Evolutionary conservation across 2,113 vertebrate species (phyloP), one percentile per base, ranked within the genome.

Genomic region (Dicerorhinus sumatrensis): DNA sequence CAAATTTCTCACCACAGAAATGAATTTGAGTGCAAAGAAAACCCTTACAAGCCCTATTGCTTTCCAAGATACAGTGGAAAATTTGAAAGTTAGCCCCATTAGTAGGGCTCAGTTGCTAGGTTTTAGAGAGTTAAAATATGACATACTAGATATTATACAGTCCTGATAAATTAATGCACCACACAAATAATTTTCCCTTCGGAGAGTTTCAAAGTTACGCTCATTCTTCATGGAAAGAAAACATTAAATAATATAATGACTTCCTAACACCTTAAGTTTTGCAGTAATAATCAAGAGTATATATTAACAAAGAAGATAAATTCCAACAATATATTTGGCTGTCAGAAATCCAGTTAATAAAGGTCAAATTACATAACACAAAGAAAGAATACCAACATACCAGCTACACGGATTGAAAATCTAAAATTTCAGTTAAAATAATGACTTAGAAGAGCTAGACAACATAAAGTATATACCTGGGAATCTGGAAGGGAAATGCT

Each of bases 211-310:
- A 95, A 88, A 94, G 20, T 91, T 93, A 81, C 63, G 21, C 2
- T 67, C 69, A 87, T 73, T 90, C 33, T 91, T 88, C 63, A 80
- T 81, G 46, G 63, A 93, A 96, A 94, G 18, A 92, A 96, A 96
- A 80, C 12, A 81, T 76, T 58, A 90, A 86, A 76, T 87, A 97
- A 31, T 73, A 92, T 39, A 48, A 79, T 51, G 39, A 62, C 20
- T 91, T 58, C 23, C n/a, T 69, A 70, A 67, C 23, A 69, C 11
- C 3, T 58, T 58, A 75, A n/a, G 62, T 60, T 94, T 69, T 56
- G 0, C 42, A 54, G 42, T 81, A 82, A 33, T 65, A 69, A 82
- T 89, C 2, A 83, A 62, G 33, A 83, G 63, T 76, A 73, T 29
- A 76, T 56, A 94, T 80, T 75, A 23, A 92, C n/a, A 94, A 84